Evolutionary conservation across 2,888 invertebrate genomes (phyloP).

Genomic region (Euzetes globulus): DNA sequence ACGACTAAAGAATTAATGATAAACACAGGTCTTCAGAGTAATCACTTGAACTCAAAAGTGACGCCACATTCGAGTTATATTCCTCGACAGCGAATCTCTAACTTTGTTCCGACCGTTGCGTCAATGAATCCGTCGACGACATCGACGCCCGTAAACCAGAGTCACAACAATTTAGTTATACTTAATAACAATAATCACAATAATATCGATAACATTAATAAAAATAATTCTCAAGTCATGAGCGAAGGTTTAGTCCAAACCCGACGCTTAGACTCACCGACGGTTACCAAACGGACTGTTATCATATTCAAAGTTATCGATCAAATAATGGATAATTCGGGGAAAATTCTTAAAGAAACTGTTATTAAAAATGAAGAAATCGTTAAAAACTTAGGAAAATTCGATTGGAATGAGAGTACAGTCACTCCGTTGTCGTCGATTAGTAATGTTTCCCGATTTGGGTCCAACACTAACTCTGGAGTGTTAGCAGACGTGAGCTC

Average conservation of each 20-base stretch:
- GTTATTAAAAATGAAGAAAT: constrained; percentile 34
- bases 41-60: background rate
- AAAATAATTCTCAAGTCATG: background rate
- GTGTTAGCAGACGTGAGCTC: constrained; percentile 19
- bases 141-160: constrained; percentile 14
- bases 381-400: constrained; percentile 8
- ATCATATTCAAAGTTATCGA: constrained; percentile 31
- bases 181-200: constrained; percentile 17
- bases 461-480: background rate
- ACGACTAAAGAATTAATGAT: background rate
- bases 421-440: background rate
- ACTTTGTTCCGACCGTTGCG: background rate
- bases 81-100: constrained; percentile 17
- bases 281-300: constrained; percentile 21
- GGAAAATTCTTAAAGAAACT: constrained; percentile 33
- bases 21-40: background rate
- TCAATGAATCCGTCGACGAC: constrained; percentile 19
- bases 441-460: constrained; percentile 14
- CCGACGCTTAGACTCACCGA: background rate
- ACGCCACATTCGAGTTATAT: constrained; percentile 17
- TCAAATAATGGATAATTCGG: constrained; percentile 29
- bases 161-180: background rate
- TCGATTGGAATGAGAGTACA: constrained; percentile 1
- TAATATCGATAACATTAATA: constrained; percentile 9
- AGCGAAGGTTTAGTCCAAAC: constrained; percentile 1